Evolutionary conservation across 1,140 invertebrate genomes (phyloP).

Genomic region (Proales similis): DNA sequence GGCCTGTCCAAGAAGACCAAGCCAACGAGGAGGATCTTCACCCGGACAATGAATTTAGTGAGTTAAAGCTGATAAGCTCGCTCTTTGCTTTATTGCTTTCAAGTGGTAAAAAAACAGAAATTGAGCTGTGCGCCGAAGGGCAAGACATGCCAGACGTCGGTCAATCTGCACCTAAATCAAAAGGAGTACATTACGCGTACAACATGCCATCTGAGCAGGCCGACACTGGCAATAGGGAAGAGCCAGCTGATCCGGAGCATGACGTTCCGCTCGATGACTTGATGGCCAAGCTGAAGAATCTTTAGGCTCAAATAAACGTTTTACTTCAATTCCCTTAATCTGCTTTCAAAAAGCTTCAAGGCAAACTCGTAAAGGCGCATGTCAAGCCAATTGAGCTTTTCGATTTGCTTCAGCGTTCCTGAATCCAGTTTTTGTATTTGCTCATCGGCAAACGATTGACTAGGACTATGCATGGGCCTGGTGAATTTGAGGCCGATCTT

Average conservation of each 20-base stretch:
- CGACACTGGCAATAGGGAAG: background rate
- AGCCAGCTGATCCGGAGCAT: background rate
- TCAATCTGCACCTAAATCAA: background rate
- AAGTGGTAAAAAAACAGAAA: conserved; percentile 2
- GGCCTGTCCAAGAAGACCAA: background rate
- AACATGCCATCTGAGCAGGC: conserved; percentile 3
- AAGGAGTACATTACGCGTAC: conserved; percentile 10
- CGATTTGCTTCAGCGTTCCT: conserved; percentile 67
- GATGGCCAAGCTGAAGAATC: conserved; percentile 32
- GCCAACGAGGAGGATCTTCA: conserved; percentile 12
- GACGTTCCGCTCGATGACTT: conserved; percentile 25
- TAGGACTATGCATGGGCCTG: conserved; percentile 78
- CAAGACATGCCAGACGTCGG: conserved; percentile 30
- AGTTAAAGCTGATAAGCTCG: background rate
- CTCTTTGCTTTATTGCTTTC: background rate
- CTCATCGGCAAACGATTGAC: conserved; percentile 58
- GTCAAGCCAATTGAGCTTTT: conserved; percentile 76
- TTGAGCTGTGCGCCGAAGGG: conserved; percentile 32
- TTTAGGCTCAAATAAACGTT: too few relatives aligned
- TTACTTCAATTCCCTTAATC: conserved; percentile 73
- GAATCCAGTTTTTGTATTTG: conserved; percentile 61
- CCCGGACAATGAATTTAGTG: conserved; percentile 35
- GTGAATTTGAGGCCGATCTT: conserved; percentile 87
- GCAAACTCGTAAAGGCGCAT: conserved; percentile 88
- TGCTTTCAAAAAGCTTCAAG: conserved; percentile 72